Conservation (phyloP, 2,113 vertebrate genomes). For the Macrotus californicus region DNA sequence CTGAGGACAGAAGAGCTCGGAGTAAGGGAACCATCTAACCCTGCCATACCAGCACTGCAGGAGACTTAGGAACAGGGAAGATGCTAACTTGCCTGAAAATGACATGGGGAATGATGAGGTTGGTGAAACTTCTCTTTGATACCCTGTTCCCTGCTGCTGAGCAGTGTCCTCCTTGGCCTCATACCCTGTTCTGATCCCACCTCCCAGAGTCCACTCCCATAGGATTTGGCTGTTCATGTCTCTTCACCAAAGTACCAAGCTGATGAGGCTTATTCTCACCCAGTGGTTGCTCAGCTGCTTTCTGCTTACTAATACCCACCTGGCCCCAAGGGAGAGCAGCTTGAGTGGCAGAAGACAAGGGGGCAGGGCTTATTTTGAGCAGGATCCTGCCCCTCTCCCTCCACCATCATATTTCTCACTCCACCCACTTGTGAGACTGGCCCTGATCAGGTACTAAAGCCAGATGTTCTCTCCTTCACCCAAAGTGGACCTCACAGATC, state of each 20-base stretch:
- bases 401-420: not conserved
- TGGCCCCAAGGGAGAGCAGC: not conserved
- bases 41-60: too few relatives aligned
- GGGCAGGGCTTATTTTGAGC: not conserved
- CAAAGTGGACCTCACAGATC: fast-evolving
- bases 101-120: not conserved
- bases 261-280: not conserved
- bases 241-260: not conserved
- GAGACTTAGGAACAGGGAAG: not conserved
- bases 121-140: not conserved
- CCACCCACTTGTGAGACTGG: not conserved
- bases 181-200: not conserved
- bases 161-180: not conserved
- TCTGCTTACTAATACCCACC: not conserved
- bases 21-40: not conserved
- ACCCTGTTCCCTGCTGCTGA: not conserved
- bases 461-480: not conserved
- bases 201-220: not conserved
- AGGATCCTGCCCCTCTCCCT: not conserved
- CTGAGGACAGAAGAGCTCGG: not conserved
- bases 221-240: not conserved
- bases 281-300: not conserved
- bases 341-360: not conserved
- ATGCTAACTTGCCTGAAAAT: not conserved
- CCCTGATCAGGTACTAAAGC: not conserved